phyloP scores from a whole-genome alignment of 2,113 vertebrate species.

The Platycercus adscitus region DNA sequence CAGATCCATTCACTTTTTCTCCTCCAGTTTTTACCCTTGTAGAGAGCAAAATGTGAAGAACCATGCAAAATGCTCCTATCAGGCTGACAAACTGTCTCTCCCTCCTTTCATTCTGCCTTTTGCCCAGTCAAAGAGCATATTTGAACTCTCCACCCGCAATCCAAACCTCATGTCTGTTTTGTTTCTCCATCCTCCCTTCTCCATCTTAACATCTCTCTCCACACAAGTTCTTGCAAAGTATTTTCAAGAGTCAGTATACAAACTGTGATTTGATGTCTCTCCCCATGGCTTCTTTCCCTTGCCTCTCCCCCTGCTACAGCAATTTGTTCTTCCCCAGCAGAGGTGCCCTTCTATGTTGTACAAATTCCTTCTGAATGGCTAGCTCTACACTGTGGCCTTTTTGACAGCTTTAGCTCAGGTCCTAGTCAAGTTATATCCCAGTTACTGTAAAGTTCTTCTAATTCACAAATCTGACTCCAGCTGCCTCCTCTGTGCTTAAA shows the following conservation, averaged over 20 bases:
- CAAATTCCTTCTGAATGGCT: not conserved
- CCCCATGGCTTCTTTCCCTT: not conserved
- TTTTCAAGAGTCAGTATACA: not conserved
- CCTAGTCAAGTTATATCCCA: not conserved
- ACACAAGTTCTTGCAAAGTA: not conserved
- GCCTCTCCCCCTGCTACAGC: not conserved
- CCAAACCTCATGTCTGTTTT: not conserved
- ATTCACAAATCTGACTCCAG: not conserved
- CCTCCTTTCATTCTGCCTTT: not conserved
- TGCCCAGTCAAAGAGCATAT: not conserved
- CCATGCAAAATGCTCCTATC: not conserved
- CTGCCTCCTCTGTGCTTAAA: not conserved
- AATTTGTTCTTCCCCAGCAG: not conserved
- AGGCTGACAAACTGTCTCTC: not conserved
- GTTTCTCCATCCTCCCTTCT: not conserved
- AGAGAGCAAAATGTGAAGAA: not conserved
- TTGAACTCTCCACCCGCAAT: not conserved
- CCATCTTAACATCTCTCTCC: not conserved
- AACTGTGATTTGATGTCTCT: not conserved
- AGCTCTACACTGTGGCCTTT: not conserved
- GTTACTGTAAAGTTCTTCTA: not conserved
- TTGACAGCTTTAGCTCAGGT: not conserved
- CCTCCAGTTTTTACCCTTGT: not conserved
- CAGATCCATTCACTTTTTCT: not conserved
- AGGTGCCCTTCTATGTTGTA: not conserved